Evolutionary conservation across 2,113 vertebrate species (phyloP).

Genomic region (Ailurus styani): DNA sequence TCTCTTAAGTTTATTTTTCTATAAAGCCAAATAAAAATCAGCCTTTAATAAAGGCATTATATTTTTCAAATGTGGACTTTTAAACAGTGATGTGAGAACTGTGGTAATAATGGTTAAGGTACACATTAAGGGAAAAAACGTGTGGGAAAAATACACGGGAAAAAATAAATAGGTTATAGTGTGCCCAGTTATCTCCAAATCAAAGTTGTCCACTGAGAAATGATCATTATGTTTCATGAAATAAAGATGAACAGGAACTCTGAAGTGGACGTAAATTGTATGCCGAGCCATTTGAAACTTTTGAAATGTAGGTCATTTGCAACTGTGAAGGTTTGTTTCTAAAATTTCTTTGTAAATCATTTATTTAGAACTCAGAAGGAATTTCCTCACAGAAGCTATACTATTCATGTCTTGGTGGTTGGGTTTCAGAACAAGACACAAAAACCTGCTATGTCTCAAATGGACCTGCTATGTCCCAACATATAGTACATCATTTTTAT

Average conservation of each 20-base stretch:
- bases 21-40: conserved; percentile 12
- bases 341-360: neutral
- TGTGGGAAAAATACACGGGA: neutral
- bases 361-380: neutral
- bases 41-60: neutral
- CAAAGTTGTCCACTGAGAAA: neutral
- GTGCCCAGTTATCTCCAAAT: neutral
- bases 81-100: conserved; percentile 12
- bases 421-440: neutral
- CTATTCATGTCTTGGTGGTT: neutral
- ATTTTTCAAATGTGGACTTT: conserved; percentile 9
- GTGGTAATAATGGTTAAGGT: neutral
- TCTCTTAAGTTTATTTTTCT: conserved; percentile 12
- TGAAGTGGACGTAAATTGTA: neutral
- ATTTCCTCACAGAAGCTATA: neutral
- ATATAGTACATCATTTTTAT: neutral
- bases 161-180: neutral
- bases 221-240: neutral
- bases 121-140: neutral
- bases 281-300: neutral
- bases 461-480: neutral
- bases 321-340: neutral
- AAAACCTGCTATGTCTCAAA: neutral
- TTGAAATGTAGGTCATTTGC: neutral
- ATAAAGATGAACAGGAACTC: neutral